Conservation (phyloP, 2,797 vertebrate species). For the Peromyscus eremicus region DNA sequence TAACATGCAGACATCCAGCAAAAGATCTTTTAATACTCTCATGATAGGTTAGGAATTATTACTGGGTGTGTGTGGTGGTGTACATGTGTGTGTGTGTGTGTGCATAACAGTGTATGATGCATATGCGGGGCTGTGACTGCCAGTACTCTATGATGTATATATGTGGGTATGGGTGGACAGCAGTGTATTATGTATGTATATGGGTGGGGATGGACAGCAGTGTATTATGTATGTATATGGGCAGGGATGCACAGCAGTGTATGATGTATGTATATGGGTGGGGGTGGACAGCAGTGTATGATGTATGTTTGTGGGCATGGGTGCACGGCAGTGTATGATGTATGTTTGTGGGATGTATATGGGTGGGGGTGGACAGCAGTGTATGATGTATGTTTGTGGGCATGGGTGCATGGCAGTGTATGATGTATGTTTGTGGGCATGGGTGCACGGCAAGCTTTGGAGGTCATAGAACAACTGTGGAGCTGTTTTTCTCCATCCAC, state of each 20-base stretch:
- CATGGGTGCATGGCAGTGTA: neutral
- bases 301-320: neutral
- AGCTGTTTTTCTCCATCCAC: neutral
- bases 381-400: neutral
- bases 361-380: neutral
- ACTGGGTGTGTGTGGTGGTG: neutral
- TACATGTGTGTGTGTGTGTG: neutral
- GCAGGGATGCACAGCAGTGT: neutral
- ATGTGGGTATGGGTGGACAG: neutral
- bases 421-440: too few relatives aligned
- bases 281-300: neutral
- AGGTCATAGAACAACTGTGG: neutral
- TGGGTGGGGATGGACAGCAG: too few relatives aligned
- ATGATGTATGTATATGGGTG: too few relatives aligned
- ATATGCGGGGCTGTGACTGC: neutral
- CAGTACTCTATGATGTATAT: neutral
- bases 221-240: neutral
- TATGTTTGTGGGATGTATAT: neutral
- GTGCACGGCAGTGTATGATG: too few relatives aligned
- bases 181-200: too few relatives aligned
- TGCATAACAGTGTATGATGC: too few relatives aligned
- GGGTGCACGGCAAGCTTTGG: neutral
- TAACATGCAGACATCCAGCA: neutral
- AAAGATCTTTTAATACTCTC: conserved; percentile 21
- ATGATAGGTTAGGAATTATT: neutral